phyloP scores from a whole-genome alignment of 2,888 invertebrate genomes.

The Tetramorium bicarinatum region DNA sequence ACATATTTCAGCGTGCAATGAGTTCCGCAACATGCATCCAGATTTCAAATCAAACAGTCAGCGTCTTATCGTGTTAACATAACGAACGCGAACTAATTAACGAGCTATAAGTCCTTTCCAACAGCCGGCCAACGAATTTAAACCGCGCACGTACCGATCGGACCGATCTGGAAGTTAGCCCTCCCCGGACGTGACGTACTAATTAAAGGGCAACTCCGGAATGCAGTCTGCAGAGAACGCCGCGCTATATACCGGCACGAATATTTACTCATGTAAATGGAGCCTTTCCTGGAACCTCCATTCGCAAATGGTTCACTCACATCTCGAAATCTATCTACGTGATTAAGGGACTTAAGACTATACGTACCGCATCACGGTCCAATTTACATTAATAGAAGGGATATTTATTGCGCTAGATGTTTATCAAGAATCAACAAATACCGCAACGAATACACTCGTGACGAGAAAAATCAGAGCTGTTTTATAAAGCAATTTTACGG shows the following conservation, averaged over 20 bases:
- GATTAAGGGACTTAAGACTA: constrained; percentile 64
- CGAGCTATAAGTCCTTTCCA: constrained; percentile 77
- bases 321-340: constrained; percentile 70
- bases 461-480: neutral
- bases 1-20: constrained; percentile 8
- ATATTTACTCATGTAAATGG: constrained; percentile 73
- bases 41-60: constrained; percentile 49
- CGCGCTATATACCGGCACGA: constrained; percentile 56
- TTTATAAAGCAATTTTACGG: neutral
- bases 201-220: constrained; percentile 79
- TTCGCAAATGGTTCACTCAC: constrained; percentile 52
- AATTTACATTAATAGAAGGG: constrained; percentile 65
- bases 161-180: constrained; percentile 77
- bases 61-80: constrained; percentile 76
- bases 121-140: constrained; percentile 69
- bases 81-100: constrained; percentile 79
- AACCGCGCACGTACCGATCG: constrained; percentile 78
- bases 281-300: constrained; percentile 66
- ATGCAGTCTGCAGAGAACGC: constrained; percentile 65
- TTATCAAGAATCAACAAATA: constrained; percentile 28
- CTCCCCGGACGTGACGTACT: constrained; percentile 75
- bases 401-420: constrained; percentile 42
- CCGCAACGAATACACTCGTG: neutral
- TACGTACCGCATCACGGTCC: constrained; percentile 45
- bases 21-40: constrained; percentile 26